Percentiles rank a stretch among this genome's conserved stretches.
Conservation (phyloP, 2,797 vertebrate species). For the Argyrosomus regius region DNA sequence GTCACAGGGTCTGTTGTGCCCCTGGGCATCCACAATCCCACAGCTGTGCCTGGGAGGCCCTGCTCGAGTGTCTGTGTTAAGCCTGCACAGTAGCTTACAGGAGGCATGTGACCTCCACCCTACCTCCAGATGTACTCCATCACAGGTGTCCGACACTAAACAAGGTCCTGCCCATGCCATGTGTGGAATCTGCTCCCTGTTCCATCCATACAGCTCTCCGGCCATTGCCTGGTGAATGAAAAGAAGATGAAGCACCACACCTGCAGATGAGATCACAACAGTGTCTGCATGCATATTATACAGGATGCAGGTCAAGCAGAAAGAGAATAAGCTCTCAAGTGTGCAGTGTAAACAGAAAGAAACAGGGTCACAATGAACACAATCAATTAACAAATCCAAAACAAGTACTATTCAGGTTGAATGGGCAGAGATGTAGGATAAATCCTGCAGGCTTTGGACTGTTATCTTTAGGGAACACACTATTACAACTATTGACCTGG, state of each 20-base stretch:
- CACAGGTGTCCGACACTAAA: constrained; percentile 60
- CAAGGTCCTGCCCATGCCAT: constrained; percentile 13
- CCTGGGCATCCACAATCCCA: constrained; percentile 69
- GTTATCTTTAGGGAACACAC: constrained; percentile 77
- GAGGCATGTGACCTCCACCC: constrained; percentile 68
- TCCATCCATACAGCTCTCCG: constrained; percentile 7
- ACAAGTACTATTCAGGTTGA: constrained; percentile 71
- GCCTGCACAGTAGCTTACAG: constrained; percentile 65
- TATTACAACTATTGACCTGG: constrained; percentile 76
- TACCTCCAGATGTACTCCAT: constrained; percentile 58
- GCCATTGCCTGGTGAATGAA: constrained; percentile 12
- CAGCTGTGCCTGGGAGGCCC: constrained; percentile 74
- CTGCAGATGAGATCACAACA: constrained; percentile 57
- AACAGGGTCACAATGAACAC: constrained; percentile 75
- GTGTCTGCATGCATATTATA: constrained; percentile 51
- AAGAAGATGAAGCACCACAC: constrained; percentile 44
- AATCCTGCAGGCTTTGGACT: constrained; percentile 73
- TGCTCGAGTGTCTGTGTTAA: constrained; percentile 42
- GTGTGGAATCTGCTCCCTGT: constrained; percentile 43
- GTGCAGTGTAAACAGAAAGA: constrained; percentile 65
- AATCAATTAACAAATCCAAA: constrained; percentile 79
- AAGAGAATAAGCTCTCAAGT: constrained; percentile 60
- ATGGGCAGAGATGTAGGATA: constrained; percentile 67
- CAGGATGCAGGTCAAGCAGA: constrained; percentile 66
- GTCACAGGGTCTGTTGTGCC: constrained; percentile 66